Evolutionary conservation across 2,888 invertebrate species (phyloP).

Genomic region (Temnothorax ravouxi): DNA sequence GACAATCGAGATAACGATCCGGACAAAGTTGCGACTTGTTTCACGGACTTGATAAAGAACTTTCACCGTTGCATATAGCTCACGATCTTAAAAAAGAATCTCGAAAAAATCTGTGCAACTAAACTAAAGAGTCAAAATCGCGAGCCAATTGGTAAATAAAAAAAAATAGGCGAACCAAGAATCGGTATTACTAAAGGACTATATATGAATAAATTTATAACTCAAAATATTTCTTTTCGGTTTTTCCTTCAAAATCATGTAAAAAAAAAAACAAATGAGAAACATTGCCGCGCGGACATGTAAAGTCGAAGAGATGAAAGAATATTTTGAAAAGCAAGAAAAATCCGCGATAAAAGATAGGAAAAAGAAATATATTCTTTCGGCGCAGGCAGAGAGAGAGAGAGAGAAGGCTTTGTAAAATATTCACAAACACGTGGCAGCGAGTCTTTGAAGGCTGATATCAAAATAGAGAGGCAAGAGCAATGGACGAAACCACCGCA

Average conservation of each 20-base stretch:
- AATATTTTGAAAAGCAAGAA: slow-evolving; percentile 1
- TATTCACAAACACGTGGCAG: slow-evolving; percentile 39
- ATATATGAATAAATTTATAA: not conserved
- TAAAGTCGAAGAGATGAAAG: not conserved
- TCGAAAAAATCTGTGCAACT: not conserved
- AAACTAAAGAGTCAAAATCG: not conserved
- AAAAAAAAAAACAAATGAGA: not conserved
- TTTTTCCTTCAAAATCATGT: not conserved
- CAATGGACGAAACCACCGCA: slow-evolving; percentile 53
- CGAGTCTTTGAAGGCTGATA: slow-evolving; percentile 39
- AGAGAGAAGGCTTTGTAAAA: slow-evolving; percentile 29
- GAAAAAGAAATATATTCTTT: not conserved
- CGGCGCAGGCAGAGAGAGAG: not conserved
- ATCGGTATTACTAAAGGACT: not conserved
- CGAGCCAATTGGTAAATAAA: not conserved
- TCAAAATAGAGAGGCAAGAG: slow-evolving; percentile 58
- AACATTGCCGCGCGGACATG: not conserved
- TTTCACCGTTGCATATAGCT: not conserved
- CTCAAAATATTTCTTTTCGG: not conserved
- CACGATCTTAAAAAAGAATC: not conserved
- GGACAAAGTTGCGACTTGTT: slow-evolving; percentile 20
- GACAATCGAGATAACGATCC: slow-evolving; percentile 31
- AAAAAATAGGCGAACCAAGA: not conserved
- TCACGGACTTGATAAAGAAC: slow-evolving; percentile 24
- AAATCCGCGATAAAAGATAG: not conserved